A percentile compares a stretch with the other conserved stretches of the same genome.
Evolutionary conservation across 2,113 vertebrate genomes (phyloP).

Genomic region (Tauraco erythrolophus): DNA sequence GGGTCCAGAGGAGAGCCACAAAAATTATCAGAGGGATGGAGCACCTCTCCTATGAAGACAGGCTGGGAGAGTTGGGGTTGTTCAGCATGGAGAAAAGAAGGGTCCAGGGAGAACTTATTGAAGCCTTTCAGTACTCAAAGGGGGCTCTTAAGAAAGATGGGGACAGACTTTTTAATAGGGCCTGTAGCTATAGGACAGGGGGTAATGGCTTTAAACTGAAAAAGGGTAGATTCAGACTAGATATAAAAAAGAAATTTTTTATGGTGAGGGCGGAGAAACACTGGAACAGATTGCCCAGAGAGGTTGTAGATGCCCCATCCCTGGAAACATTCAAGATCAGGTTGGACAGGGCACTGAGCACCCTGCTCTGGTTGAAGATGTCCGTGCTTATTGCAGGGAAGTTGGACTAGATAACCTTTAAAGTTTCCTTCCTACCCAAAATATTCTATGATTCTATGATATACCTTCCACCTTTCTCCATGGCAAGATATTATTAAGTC

Average conservation of each 20-base stretch:
- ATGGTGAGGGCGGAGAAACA: neutral
- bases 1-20: no score
- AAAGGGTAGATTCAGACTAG: neutral
- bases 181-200: neutral
- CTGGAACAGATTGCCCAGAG: neutral
- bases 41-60: no score
- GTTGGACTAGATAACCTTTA: neutral
- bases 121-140: neutral
- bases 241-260: neutral
- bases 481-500: neutral
- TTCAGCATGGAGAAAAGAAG: no score
- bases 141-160: neutral
- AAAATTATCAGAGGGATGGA: no score
- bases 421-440: neutral
- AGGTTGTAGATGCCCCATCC: no score
- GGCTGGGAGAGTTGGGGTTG: no score
- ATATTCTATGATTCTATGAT: neutral
- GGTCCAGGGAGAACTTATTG: no score
- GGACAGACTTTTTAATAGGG: neutral
- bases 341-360: neutral
- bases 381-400: neutral
- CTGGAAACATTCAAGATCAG: neutral
- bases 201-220: neutral
- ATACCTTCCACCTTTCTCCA: neutral
- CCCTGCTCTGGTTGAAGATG: neutral